Base-by-base conservation (phyloP, 2,797 vertebrate species). In the Merluccius polli region DNA sequence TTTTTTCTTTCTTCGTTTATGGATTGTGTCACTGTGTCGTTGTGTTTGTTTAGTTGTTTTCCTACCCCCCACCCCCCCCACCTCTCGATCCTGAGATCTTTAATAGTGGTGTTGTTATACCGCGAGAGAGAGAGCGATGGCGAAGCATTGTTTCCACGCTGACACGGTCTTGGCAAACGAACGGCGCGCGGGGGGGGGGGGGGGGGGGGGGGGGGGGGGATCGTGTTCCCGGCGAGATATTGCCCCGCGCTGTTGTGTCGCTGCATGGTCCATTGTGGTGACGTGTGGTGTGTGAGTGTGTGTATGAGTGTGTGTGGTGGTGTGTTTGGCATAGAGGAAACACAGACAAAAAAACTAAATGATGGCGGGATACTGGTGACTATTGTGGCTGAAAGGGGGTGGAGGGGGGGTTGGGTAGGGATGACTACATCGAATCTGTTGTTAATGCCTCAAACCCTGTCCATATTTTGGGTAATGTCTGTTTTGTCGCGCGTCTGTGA, bases 111-210 rank as follows among this genome's bases (percentile, higher is more conserved):
- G 48, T 59, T 29, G 41, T 73, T 35, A 63, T 11, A 69, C 71
- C 70, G 69, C 4, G 63, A 21, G 30, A 12, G 75, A 73, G 44
- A 71, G 77, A 9, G 71, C 70, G 85, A 82, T n/a, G 48, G n/a
- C 2, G 48, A 12, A 59, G 48, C 48, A 59, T 59, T n/a, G 48
- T 59, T 59, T n/a, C 48, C 21, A 59, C 21, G n/a, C 48, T 8
- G 48, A n/a, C 48, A 59, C 21, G 4, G 48, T n/a, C 21, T 59
- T 59, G 48, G 44, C 44, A 48, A 48, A 48, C 16, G 3, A 3
- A 48, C 44, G 2, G 44, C 44, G 44, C 2, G n/a, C n/a, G n/a
- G n/a, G n/a, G n/a, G n/a, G n/a, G n/a, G n/a, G n/a, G n/a, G n/a
- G n/a, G n/a, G n/a, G n/a, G n/a, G n/a, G n/a, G n/a, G n/a, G n/a